Conservation (phyloP, 2,797 vertebrate species). For the Uromys caudimaculatus region DNA sequence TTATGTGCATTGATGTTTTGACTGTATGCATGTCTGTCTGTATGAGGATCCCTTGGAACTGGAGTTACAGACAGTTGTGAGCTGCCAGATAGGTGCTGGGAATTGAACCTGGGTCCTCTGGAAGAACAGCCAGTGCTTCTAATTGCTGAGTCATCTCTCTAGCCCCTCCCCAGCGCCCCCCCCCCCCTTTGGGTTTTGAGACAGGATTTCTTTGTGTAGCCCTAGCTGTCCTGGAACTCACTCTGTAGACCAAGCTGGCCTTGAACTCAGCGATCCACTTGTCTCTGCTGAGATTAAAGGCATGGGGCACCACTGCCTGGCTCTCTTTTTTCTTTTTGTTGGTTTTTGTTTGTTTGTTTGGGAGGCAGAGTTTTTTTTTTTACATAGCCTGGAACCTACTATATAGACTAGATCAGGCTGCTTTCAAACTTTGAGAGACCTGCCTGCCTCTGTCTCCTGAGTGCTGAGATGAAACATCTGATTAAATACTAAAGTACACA, state of each 20-base stretch:
- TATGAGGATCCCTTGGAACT: not conserved
- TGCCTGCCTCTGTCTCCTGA: not conserved
- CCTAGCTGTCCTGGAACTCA: not conserved
- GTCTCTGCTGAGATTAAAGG: not conserved
- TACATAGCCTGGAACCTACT: not conserved
- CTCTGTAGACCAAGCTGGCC: not conserved
- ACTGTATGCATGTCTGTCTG: not conserved
- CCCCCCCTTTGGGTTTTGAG: not conserved
- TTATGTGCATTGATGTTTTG: not conserved
- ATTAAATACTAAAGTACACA: slow-evolving; percentile 30
- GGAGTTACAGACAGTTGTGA: not conserved
- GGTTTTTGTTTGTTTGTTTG: not conserved
- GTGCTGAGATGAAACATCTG: not conserved
- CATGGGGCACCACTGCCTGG: not conserved
- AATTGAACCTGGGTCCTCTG: not conserved
- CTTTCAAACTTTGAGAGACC: not conserved
- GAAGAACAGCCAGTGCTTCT: not conserved
- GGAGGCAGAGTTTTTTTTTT: not conserved
- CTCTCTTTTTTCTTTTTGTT: not conserved
- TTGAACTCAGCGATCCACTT: not conserved
- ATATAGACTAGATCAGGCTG: not conserved
- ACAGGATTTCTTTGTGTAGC: not conserved
- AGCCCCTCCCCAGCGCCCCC: not conserved
- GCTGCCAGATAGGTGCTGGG: not conserved
- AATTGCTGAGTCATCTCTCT: not conserved